These are phyloP conservation scores for Drosophila ohnishii DNA, from an alignment of 1,140 invertebrate genomes.

Conservation along the genomic window DNA sequence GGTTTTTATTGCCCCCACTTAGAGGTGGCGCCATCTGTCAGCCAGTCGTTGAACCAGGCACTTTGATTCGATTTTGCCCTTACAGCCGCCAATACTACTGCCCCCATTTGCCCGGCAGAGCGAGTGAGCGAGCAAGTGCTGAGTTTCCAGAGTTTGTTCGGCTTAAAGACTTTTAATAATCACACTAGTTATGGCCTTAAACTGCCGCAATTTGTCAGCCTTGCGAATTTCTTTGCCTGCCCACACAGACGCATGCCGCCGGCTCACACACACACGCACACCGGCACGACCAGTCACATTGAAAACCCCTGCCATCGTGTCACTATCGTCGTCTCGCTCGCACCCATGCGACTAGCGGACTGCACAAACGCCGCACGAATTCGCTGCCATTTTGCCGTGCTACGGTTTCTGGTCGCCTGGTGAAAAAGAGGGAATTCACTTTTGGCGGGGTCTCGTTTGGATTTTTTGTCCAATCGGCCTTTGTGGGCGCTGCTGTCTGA, in stretches of 20 bases:
- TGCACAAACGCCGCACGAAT: slow-evolving; percentile 50
- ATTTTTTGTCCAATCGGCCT: slow-evolving; percentile 80
- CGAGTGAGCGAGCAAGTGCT: slow-evolving; percentile 8
- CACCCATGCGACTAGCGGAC: slow-evolving; percentile 34
- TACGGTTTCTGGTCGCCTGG: slow-evolving; percentile 70
- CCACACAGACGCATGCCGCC: slow-evolving; percentile 26
- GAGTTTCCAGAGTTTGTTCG: slow-evolving; percentile 18
- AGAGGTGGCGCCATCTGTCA: slow-evolving; percentile 52
- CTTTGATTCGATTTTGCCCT: slow-evolving; percentile 40
- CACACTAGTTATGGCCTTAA: slow-evolving; percentile 37
- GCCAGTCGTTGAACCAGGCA: slow-evolving; percentile 19
- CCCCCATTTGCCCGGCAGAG: background rate
- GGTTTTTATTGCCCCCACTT: slow-evolving; percentile 44
- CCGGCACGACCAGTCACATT: slow-evolving; percentile 71
- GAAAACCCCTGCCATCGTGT: slow-evolving; percentile 69
- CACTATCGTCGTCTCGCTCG: slow-evolving; percentile 53
- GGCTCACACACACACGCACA: slow-evolving; percentile 42
- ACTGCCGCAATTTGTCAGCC: slow-evolving; percentile 53
- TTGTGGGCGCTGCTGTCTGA: slow-evolving; percentile 78
- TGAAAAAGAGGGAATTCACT: slow-evolving; percentile 83
- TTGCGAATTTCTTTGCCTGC: slow-evolving; percentile 46
- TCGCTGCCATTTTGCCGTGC: slow-evolving; percentile 33
- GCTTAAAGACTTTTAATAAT: slow-evolving; percentile 39
- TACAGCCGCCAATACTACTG: background rate
- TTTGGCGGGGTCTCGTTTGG: slow-evolving; percentile 83